Conservation (phyloP, 2,113 vertebrate genomes). For the Sylvicapra grimmia region DNA sequence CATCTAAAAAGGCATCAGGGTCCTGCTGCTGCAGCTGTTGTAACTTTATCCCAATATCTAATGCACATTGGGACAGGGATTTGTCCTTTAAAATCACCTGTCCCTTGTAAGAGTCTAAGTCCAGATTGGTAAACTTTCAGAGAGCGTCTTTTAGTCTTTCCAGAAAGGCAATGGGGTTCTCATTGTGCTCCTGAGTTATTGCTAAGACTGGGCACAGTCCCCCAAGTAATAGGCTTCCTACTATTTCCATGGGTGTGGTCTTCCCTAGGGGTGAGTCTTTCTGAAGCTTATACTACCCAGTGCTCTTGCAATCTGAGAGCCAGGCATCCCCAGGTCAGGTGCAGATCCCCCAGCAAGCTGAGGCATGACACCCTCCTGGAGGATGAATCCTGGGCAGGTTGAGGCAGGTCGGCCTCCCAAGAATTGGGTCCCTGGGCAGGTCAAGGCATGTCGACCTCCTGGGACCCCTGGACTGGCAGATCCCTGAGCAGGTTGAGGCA, state of each 20-base stretch:
- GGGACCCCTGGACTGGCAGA: neutral
- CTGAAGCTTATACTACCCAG: neutral
- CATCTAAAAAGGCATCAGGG: neutral
- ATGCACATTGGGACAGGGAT: neutral
- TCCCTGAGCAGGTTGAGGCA: neutral
- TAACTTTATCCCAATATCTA: neutral
- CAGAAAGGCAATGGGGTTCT: neutral
- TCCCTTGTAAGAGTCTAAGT: neutral
- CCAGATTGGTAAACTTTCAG: neutral
- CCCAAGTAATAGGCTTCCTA: neutral
- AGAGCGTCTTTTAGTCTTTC: neutral
- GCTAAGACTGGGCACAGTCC: neutral
- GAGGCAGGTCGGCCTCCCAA: fast-evolving
- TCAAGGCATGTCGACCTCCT: fast-evolving
- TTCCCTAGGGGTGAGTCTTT: neutral
- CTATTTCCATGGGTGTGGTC: neutral
- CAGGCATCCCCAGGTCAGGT: fast-evolving
- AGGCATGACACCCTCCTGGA: neutral
- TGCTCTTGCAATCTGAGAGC: neutral
- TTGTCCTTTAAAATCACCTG: neutral
- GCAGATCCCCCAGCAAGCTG: neutral
- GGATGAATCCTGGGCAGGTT: fast-evolving
- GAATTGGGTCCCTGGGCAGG: neutral
- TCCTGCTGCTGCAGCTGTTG: neutral
- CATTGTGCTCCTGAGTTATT: neutral